Percentiles rank a stretch among this genome's conserved stretches.
Evolutionary conservation across 2,113 vertebrate genomes (phyloP).

Genomic region (Sula dactylatra): DNA sequence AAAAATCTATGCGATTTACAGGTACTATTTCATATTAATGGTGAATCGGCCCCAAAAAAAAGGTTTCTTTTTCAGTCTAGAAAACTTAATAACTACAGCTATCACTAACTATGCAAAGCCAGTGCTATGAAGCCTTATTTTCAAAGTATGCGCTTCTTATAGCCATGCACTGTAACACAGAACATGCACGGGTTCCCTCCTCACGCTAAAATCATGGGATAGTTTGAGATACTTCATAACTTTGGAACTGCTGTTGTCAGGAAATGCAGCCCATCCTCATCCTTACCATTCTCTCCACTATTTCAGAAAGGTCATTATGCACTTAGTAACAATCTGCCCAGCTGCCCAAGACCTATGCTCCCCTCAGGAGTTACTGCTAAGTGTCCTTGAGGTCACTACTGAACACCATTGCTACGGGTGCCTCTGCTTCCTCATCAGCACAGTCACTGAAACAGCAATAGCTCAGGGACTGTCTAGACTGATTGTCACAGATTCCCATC

Average conservation of each 20-base stretch:
- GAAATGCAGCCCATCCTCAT: neutral
- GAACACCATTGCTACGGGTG: neutral
- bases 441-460: neutral
- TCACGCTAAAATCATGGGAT: neutral
- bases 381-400: neutral
- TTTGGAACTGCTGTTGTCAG: neutral
- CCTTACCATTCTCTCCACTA: neutral
- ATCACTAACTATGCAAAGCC: neutral
- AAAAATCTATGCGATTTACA: neutral
- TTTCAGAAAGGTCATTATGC: neutral
- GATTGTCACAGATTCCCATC: neutral
- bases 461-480: neutral
- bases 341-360: rapidly evolving
- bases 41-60: neutral
- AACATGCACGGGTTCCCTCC: neutral
- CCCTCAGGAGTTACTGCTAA: neutral
- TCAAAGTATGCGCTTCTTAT: neutral
- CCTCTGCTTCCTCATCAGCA: neutral
- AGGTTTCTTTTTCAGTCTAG: neutral
- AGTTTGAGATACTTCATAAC: neutral
- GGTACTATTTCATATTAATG: neutral
- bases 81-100: neutral
- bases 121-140: neutral
- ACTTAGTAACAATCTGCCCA: neutral
- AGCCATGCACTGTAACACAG: neutral